phyloP scores from a whole-genome alignment of 2,797 vertebrate genomes.

The Luscinia luscinia region DNA sequence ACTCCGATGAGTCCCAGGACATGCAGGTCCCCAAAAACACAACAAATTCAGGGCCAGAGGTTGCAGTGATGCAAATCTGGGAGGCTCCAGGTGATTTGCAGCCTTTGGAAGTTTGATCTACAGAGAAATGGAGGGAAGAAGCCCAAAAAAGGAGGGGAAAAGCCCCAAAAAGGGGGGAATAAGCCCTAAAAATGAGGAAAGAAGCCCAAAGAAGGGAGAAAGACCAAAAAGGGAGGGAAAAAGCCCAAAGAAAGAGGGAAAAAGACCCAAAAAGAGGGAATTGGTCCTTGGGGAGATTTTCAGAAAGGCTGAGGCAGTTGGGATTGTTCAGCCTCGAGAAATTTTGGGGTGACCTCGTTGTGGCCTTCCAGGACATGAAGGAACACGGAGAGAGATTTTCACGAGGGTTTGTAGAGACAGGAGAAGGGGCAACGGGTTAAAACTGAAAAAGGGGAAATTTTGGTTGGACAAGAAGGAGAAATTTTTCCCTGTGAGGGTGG shows the following conservation, averaged over 20 bases:
- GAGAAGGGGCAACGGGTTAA: not conserved
- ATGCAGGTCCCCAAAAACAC: not conserved
- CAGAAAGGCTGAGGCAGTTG: not conserved
- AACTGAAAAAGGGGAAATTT: not conserved
- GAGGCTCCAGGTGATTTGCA: not conserved
- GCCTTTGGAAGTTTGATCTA: not conserved
- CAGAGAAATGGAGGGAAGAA: not conserved
- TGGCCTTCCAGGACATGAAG: not conserved
- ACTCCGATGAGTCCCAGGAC: not conserved
- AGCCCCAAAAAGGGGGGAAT: too few relatives aligned
- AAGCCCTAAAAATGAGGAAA: not conserved
- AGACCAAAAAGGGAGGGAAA: not conserved
- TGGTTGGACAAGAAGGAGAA: fast-evolving
- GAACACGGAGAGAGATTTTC: fast-evolving
- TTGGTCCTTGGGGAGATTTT: not conserved
- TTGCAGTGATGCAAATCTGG: not conserved
- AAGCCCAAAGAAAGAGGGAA: not conserved
- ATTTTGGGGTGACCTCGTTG: fast-evolving
- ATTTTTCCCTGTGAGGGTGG: not conserved
- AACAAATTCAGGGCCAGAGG: not conserved
- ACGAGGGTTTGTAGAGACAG: not conserved
- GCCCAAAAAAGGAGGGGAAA: not conserved
- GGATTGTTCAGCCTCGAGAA: not conserved
- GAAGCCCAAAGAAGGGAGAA: not conserved
- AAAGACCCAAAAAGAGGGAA: not conserved